phyloP scores from a whole-genome alignment of 2,113 vertebrate genomes.

The Epinephelus fuscoguttatus region DNA sequence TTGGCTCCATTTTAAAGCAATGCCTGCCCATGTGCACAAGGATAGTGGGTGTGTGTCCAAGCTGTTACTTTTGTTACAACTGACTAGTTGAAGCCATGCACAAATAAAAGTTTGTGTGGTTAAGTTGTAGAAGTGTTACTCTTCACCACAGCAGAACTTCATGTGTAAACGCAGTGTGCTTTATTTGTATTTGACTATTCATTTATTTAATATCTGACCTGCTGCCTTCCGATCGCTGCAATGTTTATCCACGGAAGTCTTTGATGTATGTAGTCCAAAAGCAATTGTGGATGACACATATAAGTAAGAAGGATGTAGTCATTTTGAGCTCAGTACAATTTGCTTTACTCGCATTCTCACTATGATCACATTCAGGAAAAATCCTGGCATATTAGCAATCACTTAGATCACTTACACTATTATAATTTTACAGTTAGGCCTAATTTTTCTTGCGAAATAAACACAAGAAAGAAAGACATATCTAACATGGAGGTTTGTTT shows the following conservation, averaged over 20 bases:
- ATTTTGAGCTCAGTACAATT: background rate
- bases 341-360: background rate
- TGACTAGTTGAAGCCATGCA: background rate
- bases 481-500: too few relatives aligned
- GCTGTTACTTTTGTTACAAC: background rate
- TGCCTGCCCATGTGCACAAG: background rate
- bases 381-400: background rate
- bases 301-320: background rate
- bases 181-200: background rate
- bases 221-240: background rate
- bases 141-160: too few relatives aligned
- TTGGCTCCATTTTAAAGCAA: background rate
- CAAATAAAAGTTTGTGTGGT: background rate
- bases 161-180: background rate
- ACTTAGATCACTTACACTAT: background rate
- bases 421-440: background rate
- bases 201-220: background rate
- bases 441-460: background rate
- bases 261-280: too few relatives aligned
- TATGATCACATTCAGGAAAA: background rate
- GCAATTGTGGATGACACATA: background rate
- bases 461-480: too few relatives aligned
- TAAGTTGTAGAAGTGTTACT: too few relatives aligned
- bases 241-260: too few relatives aligned
- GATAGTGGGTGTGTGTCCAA: background rate